A percentile compares a stretch with the other conserved stretches of the same genome.
phyloP scores from a whole-genome alignment of 2,888 invertebrate genomes.

The Tetragonisca angustula region DNA sequence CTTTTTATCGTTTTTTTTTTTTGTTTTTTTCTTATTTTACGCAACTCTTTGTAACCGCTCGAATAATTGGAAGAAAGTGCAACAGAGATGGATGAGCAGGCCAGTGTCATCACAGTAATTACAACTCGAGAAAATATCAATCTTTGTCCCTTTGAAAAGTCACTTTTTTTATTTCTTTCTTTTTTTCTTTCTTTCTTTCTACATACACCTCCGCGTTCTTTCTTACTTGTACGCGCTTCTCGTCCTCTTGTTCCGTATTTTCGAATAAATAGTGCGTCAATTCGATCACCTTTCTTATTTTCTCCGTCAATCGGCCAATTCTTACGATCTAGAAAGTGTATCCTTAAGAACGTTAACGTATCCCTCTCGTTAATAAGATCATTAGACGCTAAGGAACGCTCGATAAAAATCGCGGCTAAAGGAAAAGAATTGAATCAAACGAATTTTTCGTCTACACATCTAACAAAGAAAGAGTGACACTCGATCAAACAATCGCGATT shows the following conservation, averaged over 20 bases:
- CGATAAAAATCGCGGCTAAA: conserved; percentile 34
- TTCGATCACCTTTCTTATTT: not conserved
- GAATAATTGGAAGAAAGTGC: conserved; percentile 70
- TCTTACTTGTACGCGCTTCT: not conserved
- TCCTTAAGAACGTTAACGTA: conserved; percentile 31
- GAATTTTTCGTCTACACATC: not conserved
- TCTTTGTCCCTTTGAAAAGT: conserved; percentile 1
- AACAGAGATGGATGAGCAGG: conserved; percentile 65
- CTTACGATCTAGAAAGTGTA: conserved; percentile 43
- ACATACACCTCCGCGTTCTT: not conserved
- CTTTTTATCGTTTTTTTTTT: not conserved
- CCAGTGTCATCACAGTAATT: conserved; percentile 67
- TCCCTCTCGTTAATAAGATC: conserved; percentile 13
- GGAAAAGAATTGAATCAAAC: conserved; percentile 7
- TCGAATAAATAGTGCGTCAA: not conserved
- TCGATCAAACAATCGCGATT: conserved; percentile 19
- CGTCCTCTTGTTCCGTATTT: not conserved
- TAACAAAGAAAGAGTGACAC: conserved; percentile 12
- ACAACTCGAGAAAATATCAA: conserved; percentile 38
- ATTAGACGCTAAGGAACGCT: conserved; percentile 33
- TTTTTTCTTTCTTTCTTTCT: not conserved
- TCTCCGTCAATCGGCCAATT: conserved; percentile 1
- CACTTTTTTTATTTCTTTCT: not conserved
- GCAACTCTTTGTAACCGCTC: conserved; percentile 65
- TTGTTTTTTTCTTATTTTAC: conserved; percentile 24